phyloP scores from a whole-genome alignment of 2,797 vertebrate species.

The Acrossocheilus fasciatus region DNA sequence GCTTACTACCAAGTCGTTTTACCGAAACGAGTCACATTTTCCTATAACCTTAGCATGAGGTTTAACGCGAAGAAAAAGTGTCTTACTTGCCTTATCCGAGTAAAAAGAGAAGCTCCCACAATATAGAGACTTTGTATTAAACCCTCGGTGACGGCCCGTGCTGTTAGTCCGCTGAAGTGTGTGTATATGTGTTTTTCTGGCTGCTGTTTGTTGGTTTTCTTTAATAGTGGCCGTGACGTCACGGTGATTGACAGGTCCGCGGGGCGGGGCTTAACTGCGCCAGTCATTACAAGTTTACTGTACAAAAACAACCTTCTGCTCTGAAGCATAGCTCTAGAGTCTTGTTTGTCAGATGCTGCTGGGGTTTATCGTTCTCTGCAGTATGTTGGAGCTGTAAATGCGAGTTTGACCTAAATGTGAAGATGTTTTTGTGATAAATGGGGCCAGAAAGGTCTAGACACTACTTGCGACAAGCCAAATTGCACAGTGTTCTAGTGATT shows the following conservation, averaged over 20 bases:
- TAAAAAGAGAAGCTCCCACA: conserved; percentile 47
- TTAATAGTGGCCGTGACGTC: conserved; percentile 41
- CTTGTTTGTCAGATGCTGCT: background rate
- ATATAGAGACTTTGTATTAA: conserved; percentile 18
- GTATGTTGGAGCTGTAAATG: background rate
- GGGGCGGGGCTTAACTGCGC: conserved; percentile 2
- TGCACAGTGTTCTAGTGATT: background rate
- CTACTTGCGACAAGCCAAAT: background rate
- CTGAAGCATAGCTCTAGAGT: background rate
- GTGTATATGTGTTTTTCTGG: conserved; percentile 31
- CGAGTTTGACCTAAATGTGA: background rate
- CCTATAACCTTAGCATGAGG: background rate
- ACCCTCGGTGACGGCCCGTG: background rate
- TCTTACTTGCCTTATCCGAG: conserved; percentile 32
- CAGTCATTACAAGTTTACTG: conserved; percentile 3
- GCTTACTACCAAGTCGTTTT: background rate
- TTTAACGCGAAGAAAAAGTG: background rate
- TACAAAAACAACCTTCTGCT: conserved; percentile 41
- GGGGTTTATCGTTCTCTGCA: background rate
- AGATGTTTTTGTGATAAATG: background rate
- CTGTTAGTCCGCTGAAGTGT: background rate
- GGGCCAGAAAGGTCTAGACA: background rate
- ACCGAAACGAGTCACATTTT: background rate
- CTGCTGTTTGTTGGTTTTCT: conserved; percentile 62
- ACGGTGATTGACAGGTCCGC: background rate